Evolutionary conservation across 2,797 vertebrate genomes (phyloP).

Genomic region (Pseudopleuronectes americanus): DNA sequence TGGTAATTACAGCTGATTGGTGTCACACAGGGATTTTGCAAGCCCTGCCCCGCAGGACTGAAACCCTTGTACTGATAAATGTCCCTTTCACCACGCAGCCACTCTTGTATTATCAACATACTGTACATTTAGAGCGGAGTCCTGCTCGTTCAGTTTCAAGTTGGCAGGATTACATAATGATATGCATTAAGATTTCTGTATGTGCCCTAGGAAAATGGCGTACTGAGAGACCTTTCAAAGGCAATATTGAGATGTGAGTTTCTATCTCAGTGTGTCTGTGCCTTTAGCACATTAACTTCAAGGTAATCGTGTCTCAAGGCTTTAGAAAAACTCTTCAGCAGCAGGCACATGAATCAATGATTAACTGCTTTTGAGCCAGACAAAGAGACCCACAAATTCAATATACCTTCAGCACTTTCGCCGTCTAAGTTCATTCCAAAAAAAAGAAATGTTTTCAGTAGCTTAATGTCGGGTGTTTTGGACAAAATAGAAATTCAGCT

Average conservation of each 20-base stretch:
- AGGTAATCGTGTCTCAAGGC: slow-evolving; percentile 67
- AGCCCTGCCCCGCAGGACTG: slow-evolving; percentile 58
- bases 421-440: slow-evolving; percentile 40
- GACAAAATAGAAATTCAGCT: slow-evolving; percentile 37
- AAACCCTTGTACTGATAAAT: slow-evolving; percentile 47
- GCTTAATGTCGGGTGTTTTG: slow-evolving; percentile 36
- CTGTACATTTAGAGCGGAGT: slow-evolving; percentile 31
- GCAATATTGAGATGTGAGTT: slow-evolving; percentile 52
- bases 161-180: slow-evolving; percentile 49
- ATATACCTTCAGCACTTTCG: slow-evolving; percentile 57
- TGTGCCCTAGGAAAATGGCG: slow-evolving; percentile 27
- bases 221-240: slow-evolving; percentile 42
- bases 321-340: slow-evolving; percentile 58
- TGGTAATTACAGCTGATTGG: slow-evolving; percentile 82
- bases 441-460: slow-evolving; percentile 18
- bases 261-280: slow-evolving; percentile 50
- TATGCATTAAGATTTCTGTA: slow-evolving; percentile 42
- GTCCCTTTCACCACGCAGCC: slow-evolving; percentile 23
- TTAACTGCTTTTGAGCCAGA: slow-evolving; percentile 62
- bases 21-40: slow-evolving; percentile 76
- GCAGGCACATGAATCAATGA: slow-evolving; percentile 59
- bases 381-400: slow-evolving; percentile 60
- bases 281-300: slow-evolving; percentile 73
- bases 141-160: slow-evolving; percentile 24
- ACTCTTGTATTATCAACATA: slow-evolving; percentile 17